phyloP scores from a whole-genome alignment of 2,113 vertebrate genomes.

The Corydoras maculifer region DNA sequence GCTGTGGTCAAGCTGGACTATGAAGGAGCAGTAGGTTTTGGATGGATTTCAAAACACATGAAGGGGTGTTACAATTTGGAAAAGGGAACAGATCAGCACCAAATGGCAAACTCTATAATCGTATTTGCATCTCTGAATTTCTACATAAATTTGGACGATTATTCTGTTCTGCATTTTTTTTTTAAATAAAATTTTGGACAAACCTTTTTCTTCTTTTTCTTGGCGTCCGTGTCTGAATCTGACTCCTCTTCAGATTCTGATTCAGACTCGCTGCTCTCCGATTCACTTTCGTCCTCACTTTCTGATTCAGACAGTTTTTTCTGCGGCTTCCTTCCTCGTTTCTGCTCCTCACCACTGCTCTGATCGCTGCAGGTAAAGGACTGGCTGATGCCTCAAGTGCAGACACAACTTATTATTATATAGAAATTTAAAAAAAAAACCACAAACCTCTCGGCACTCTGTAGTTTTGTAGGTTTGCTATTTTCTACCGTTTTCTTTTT shows the following conservation, averaged over 20 bases:
- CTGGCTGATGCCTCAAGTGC: too few species aligned
- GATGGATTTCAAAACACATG: background rate
- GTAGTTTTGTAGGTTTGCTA: conserved; percentile 58
- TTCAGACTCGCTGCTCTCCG: conserved; percentile 80
- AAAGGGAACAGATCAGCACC: too few species aligned
- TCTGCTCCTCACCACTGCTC: conserved; percentile 68
- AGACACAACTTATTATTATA: background rate
- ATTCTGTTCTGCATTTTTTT: too few species aligned
- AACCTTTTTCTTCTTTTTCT: conserved; percentile 70
- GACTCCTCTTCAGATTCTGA: conserved; percentile 72
- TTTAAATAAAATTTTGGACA: conserved; percentile 18
- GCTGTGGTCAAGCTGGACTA: background rate
- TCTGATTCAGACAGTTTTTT: conserved; percentile 65
- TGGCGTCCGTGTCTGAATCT: conserved; percentile 58
- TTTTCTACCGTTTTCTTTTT: conserved; percentile 68
- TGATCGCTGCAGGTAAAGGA: conserved; percentile 66
- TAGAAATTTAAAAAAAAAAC: background rate
- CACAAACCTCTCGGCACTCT: conserved; percentile 59
- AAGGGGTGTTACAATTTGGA: background rate
- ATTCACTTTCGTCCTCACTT: conserved; percentile 74
- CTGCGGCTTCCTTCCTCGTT: conserved; percentile 46
- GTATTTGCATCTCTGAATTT: too few species aligned
- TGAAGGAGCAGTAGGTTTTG: background rate
- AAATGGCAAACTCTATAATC: too few species aligned
- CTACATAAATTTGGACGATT: too few species aligned